A percentile compares a stretch with the other conserved stretches of the same genome.
Conservation (phyloP, 1,140 invertebrate species). For the Archegozetes longisetosus region DNA sequence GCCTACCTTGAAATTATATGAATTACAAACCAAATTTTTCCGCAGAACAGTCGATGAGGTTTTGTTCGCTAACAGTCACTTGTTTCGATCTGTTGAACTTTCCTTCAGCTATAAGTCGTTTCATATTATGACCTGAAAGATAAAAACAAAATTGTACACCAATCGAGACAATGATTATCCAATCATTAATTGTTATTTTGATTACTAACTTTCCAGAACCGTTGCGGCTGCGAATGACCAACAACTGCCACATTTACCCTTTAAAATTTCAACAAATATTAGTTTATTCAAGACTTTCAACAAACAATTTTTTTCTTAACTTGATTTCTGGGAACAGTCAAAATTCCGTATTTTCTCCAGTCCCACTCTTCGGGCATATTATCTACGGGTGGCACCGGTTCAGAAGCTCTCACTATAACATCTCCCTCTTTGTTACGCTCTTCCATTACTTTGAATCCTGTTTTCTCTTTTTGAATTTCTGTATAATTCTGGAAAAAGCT, state of each 20-base stretch:
- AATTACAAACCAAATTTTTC: too few relatives aligned
- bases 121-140: not conserved
- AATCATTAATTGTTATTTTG: too few relatives aligned
- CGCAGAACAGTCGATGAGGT: conserved; percentile 22
- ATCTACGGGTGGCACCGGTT: not conserved
- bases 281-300: too few relatives aligned
- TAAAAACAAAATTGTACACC: not conserved
- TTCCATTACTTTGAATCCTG: not conserved
- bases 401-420: not conserved
- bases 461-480: not conserved
- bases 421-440: not conserved
- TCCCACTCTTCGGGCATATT: not conserved
- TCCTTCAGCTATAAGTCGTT: not conserved
- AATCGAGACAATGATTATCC: not conserved
- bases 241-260: not conserved
- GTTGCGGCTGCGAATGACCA: not conserved
- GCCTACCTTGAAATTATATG: too few relatives aligned
- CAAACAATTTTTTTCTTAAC: too few relatives aligned
- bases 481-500: not conserved
- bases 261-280: not conserved
- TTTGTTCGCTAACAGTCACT: conserved; percentile 22
- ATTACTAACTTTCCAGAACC: not conserved
- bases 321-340: not conserved
- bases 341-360: not conserved
- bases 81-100: conserved; percentile 2